Conservation (phyloP, 2,888 invertebrate genomes). For the Hypsopygia costalis region DNA sequence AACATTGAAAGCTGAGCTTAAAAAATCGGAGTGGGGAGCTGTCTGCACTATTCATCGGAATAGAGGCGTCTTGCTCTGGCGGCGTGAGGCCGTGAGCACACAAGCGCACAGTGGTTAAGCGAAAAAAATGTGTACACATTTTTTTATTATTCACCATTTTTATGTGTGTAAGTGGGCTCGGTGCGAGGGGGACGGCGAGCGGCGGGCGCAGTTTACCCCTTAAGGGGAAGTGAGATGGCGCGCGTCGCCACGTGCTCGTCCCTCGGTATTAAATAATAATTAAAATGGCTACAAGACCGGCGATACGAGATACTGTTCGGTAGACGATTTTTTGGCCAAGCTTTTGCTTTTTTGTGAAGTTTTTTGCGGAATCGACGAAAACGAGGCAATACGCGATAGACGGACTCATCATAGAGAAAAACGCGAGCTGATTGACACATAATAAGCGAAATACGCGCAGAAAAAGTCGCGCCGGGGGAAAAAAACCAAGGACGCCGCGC, state of each 20-base stretch:
- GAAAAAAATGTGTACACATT: slow-evolving; percentile 81
- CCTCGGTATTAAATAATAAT: slow-evolving; percentile 80
- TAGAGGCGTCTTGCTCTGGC: slow-evolving; percentile 53
- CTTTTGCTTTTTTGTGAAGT: slow-evolving; percentile 71
- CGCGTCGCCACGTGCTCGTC: slow-evolving; percentile 77
- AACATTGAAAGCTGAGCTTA: slow-evolving; percentile 72
- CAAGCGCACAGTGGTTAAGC: slow-evolving; percentile 64
- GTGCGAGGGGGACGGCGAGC: slow-evolving; percentile 54
- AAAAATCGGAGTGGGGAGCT: slow-evolving; percentile 76
- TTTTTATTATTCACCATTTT: slow-evolving; percentile 81
- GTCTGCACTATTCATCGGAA: slow-evolving; percentile 35
- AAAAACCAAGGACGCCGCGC: slow-evolving; percentile 76
- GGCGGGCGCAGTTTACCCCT: slow-evolving; percentile 31
- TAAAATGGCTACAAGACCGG: slow-evolving; percentile 79
- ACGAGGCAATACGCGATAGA: slow-evolving; percentile 53
- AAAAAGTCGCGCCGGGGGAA: slow-evolving; percentile 73
- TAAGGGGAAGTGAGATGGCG: slow-evolving; percentile 46
- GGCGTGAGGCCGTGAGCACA: slow-evolving; percentile 75
- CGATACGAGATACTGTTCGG: slow-evolving; percentile 74
- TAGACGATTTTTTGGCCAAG: slow-evolving; percentile 78
- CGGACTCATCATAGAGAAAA: slow-evolving; percentile 36
- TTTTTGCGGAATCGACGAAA: slow-evolving; percentile 68
- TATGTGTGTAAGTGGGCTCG: slow-evolving; percentile 79
- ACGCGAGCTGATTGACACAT: slow-evolving; percentile 65
- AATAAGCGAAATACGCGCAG: slow-evolving; percentile 74